A percentile compares a stretch with the other conserved stretches of the same genome.
These are phyloP conservation scores for Dendronephthya gigantea DNA, from an alignment of 64 coral and sea anemone genomes.

Conservation along the genomic window DNA sequence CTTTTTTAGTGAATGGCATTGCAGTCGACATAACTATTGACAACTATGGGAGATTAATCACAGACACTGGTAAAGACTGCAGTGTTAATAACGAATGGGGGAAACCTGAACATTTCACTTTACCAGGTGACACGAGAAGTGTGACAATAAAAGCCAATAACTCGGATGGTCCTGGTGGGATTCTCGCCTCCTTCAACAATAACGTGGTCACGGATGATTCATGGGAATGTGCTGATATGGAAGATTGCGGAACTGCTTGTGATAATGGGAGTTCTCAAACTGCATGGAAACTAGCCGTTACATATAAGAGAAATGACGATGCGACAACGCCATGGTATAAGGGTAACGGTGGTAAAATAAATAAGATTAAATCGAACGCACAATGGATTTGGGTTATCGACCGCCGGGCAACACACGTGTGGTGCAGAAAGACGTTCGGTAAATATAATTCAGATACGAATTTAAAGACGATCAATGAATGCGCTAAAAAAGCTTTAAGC, in stretches of 20 bases:
- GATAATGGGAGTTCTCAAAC: not conserved
- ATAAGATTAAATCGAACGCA: not conserved
- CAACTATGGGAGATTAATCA: not conserved
- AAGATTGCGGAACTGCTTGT: not conserved
- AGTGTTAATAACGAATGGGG: no score
- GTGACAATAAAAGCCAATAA: not conserved
- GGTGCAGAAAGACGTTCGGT: not conserved
- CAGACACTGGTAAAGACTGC: not conserved
- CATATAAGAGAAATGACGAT: not conserved
- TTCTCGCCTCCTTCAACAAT: not conserved
- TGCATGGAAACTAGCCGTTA: not conserved
- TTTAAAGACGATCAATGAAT: not conserved
- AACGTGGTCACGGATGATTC: not conserved
- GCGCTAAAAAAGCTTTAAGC: no score
- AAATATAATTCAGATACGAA: not conserved
- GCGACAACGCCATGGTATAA: no score
- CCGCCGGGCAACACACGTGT: not conserved
- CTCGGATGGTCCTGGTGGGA: not conserved
- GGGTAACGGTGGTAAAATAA: not conserved
- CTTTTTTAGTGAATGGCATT: not conserved
- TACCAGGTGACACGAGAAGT: no score
- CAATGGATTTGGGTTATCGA: not conserved
- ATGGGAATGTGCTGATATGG: not conserved
- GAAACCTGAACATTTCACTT: no score
- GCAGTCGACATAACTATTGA: not conserved